Evolutionary conservation across 35 echinoderm and acorn worm species (phyloP), one percentile per base, ranked within the genome.

Genomic region (Ophioderma brevispina): DNA sequence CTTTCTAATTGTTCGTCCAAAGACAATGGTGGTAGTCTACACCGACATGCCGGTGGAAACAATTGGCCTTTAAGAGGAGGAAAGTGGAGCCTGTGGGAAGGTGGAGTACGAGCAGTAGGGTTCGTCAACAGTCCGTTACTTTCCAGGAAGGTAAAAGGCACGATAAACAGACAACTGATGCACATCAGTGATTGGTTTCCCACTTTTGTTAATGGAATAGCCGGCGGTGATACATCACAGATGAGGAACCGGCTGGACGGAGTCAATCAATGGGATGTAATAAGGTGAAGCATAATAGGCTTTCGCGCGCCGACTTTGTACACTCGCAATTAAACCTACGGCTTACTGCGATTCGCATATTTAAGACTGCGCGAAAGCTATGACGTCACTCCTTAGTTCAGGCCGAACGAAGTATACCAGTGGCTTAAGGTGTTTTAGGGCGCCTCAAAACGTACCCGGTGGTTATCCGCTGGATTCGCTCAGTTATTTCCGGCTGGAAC

Each of bases 231-330:
- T n/a, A 77, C 80, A 1, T 4, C 41, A 46, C 90, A 87, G 77
- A 82, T 82, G 5, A 86, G 83, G 14, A 94, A 94, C 81, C 93
- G 87, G 31, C 76, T 94, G 30, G 93, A 94, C 75, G 93, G 93
- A 25, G 90, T 80, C 40, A 90, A 94, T 87, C 46, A 85, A n/a
- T 94, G 93, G 93, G 33, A 85, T 31, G 76, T 82, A 2, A 93
- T 93, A 25, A 77, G 40, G 89, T 78, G 76, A 84, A 81, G 40
- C n/a, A n/a, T n/a, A n/a, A n/a, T n/a, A n/a, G n/a, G n/a, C n/a
- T n/a, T n/a, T n/a, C n/a, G n/a, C n/a, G n/a, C n/a, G n/a, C n/a
- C n/a, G n/a, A n/a, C n/a, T n/a, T n/a, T n/a, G n/a, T n/a, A n/a
- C n/a, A n/a, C n/a, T n/a, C n/a, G n/a, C n/a, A n/a, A n/a, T n/a